These are phyloP conservation scores for Xiphophorus birchmanni DNA, from an alignment of 2,797 vertebrate species.

Conservation along the genomic window DNA sequence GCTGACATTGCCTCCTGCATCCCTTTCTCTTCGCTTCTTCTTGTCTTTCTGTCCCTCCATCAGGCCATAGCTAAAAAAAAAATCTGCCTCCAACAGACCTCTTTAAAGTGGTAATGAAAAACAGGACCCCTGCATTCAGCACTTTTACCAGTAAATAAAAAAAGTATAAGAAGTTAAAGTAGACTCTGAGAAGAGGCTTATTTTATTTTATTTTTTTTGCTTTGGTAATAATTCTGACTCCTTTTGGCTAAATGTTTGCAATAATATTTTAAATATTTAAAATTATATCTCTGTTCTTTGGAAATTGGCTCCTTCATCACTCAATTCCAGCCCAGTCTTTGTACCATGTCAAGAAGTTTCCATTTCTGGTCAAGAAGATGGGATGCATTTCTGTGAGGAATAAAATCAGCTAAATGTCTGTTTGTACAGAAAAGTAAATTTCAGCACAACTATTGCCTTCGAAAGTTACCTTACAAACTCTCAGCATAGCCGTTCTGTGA, in stretches of 20 bases:
- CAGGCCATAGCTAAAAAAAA: constrained; percentile 10
- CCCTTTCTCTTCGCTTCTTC: constrained; percentile 8
- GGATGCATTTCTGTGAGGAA: not conserved
- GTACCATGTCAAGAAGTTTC: not conserved
- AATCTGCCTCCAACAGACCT: constrained; percentile 22
- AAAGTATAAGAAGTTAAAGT: constrained; percentile 8
- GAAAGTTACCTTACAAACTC: not conserved
- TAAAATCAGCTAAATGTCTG: not conserved
- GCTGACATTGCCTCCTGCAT: constrained; percentile 46
- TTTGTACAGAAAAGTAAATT: not conserved
- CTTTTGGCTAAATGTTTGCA: not conserved
- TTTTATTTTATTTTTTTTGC: not conserved
- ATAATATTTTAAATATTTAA: not conserved
- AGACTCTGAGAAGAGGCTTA: not conserved
- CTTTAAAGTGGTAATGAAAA: constrained; percentile 26
- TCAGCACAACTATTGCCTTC: not conserved
- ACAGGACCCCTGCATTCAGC: constrained; percentile 44
- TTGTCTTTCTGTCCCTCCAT: constrained; percentile 22
- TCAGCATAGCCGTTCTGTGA: not conserved
- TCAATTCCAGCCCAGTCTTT: not conserved
- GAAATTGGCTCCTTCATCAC: not conserved
- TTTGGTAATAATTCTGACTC: not conserved
- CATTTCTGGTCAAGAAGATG: not conserved
- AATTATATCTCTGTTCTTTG: not conserved
- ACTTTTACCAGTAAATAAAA: constrained; percentile 27